Conservation (phyloP, 2,888 invertebrate genomes). For the Pseudococcus longispinus region DNA sequence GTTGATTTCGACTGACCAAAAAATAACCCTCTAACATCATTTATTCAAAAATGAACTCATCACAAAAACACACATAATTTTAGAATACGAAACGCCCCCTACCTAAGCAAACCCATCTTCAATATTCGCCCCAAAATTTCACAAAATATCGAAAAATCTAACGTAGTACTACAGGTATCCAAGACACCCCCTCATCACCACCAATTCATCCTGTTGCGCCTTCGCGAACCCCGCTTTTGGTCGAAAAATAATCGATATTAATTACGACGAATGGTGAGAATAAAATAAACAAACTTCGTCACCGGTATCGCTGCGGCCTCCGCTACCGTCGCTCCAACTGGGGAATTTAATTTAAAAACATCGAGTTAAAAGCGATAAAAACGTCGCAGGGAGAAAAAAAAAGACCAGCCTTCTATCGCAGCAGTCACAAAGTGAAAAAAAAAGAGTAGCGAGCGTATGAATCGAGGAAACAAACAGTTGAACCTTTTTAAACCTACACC, state of each 20-base stretch:
- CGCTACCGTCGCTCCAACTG: background rate
- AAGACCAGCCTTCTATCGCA: background rate
- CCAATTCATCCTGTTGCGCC: too few relatives aligned
- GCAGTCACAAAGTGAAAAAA: background rate
- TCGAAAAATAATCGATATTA: slow-evolving; percentile 43
- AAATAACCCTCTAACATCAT: too few relatives aligned
- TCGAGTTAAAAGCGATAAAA: background rate
- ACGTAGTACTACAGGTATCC: too few relatives aligned
- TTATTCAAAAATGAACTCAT: too few relatives aligned
- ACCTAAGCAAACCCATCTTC: too few relatives aligned
- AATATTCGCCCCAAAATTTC: too few relatives aligned
- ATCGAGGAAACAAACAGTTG: background rate
- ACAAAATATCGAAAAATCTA: too few relatives aligned
- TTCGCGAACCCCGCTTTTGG: background rate
- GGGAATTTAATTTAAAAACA: slow-evolving; percentile 39
- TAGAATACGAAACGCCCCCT: too few relatives aligned
- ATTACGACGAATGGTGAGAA: slow-evolving; percentile 39
- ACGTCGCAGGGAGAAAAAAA: background rate
- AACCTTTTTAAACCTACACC: background rate
- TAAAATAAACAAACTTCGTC: slow-evolving; percentile 37
- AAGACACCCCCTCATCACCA: too few relatives aligned
- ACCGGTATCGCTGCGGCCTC: background rate
- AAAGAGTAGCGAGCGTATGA: background rate
- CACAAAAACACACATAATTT: too few relatives aligned
- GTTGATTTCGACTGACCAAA: too few relatives aligned